A percentile compares a stretch with the other conserved stretches of the same genome.
phyloP scores from a whole-genome alignment of 2,113 vertebrate genomes.

The Paradisaea rubra region DNA sequence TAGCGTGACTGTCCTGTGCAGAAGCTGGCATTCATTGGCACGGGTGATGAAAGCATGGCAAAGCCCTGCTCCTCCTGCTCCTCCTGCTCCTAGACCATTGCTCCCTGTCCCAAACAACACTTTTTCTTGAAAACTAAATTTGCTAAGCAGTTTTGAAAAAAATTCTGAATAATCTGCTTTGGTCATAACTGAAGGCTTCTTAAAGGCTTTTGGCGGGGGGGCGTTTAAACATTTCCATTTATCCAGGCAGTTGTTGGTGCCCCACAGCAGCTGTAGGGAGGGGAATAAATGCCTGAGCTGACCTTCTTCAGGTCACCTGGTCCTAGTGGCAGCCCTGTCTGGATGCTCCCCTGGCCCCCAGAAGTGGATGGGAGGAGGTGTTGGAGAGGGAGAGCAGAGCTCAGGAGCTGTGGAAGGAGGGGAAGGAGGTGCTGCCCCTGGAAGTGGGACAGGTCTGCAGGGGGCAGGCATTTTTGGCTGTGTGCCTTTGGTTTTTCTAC shows the following conservation, averaged over 20 bases:
- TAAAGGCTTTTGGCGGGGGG: neutral
- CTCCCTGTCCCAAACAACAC: neutral
- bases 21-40: neutral
- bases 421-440: neutral
- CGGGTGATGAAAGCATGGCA: neutral
- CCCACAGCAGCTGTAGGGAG: neutral
- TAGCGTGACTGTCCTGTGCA: rapidly evolving
- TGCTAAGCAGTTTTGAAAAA: neutral
- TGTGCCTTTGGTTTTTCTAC: neutral
- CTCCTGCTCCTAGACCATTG: no score
- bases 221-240: neutral
- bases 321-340: neutral
- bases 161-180: neutral
- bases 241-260: neutral
- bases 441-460: neutral
- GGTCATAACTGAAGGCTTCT: neutral
- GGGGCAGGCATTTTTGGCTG: neutral
- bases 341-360: neutral
- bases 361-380: neutral
- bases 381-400: neutral
- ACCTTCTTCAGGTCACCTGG: rapidly evolving
- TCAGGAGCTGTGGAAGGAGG: neutral
- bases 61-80: neutral
- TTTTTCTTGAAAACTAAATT: neutral
- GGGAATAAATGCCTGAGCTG: neutral